These are phyloP conservation scores for Ianthella basta DNA, from an alignment of 37 sponge, comb jelly and placozoan genomes.

Conservation along the genomic window DNA sequence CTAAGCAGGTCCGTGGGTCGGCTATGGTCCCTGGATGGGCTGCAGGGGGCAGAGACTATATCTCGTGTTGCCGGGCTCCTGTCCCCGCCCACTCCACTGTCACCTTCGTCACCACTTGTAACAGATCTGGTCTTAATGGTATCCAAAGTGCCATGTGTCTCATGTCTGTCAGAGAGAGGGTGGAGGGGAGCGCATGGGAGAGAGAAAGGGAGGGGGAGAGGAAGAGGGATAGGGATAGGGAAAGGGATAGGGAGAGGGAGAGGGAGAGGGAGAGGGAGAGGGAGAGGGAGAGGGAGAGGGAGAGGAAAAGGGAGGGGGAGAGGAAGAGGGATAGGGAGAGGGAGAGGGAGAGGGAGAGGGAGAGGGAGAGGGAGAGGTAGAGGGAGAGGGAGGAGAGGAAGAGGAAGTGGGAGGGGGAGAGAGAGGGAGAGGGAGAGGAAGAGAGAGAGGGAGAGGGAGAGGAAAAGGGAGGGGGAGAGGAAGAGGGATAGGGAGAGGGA, in stretches of 20 bases:
- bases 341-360: too few relatives aligned
- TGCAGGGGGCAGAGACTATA: background rate
- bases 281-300: conserved; percentile 32
- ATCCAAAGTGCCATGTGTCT: too few relatives aligned
- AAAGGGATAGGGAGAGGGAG: conserved; percentile 24
- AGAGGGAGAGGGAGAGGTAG: too few relatives aligned
- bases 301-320: background rate
- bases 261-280: conserved; percentile 31
- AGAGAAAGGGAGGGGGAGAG: too few relatives aligned
- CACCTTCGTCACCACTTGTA: background rate
- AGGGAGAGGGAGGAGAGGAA: too few relatives aligned
- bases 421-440: too few relatives aligned
- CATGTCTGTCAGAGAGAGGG: too few relatives aligned
- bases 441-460: too few relatives aligned
- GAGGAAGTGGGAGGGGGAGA: too few relatives aligned
- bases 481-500: conserved; percentile 17
- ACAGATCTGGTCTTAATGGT: background rate
- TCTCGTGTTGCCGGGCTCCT: background rate
- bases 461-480: background rate
- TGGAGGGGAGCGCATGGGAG: too few relatives aligned
- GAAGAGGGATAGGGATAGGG: too few relatives aligned
- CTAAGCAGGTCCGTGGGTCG: too few relatives aligned
- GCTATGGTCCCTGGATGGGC: background rate
- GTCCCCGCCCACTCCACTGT: conserved; percentile 29
- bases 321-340: background rate